Percentiles rank a stretch among this genome's conserved stretches.
phyloP scores from a whole-genome alignment of 37 sponge, comb jelly and placozoan species.

The Hormiphora californensis region DNA sequence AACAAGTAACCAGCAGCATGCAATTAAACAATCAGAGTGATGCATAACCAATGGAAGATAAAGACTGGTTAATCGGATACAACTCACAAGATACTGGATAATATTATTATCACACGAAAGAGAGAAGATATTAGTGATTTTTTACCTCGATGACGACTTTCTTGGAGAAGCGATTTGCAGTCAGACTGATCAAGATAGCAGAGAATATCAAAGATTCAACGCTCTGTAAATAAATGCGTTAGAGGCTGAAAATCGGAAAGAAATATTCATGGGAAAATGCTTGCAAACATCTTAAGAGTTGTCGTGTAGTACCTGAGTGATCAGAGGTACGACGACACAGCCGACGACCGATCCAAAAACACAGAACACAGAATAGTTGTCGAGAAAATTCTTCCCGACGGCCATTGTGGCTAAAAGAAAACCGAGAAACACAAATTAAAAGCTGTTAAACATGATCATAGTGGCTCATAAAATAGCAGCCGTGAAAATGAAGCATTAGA shows the following conservation, averaged over 20 bases:
- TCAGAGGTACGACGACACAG: slow-evolving; percentile 78
- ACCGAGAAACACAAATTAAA: neutral
- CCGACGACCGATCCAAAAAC: slow-evolving; percentile 86
- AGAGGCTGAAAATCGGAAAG: neutral
- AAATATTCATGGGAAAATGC: neutral
- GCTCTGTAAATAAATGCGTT: slow-evolving; percentile 57
- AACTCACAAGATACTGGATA: too few species aligned
- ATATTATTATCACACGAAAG: too few species aligned
- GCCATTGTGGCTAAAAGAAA: slow-evolving; percentile 10
- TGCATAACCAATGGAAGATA: too few species aligned
- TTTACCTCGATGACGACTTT: slow-evolving; percentile 47
- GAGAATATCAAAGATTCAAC: slow-evolving; percentile 75
- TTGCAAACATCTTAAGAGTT: neutral
- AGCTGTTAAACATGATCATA: too few species aligned
- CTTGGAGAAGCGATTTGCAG: slow-evolving; percentile 65
- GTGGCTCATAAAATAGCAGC: too few species aligned
- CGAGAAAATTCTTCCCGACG: slow-evolving; percentile 62
- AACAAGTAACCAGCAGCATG: too few species aligned
- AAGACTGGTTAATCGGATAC: too few species aligned
- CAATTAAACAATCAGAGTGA: too few species aligned
- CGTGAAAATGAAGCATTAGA: too few species aligned
- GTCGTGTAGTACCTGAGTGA: slow-evolving; percentile 66
- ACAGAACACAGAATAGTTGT: slow-evolving; percentile 81
- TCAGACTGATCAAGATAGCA: slow-evolving; percentile 71
- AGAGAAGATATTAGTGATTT: too few species aligned